Conservation (phyloP, 2,888 invertebrate genomes). For the Frankliniella intonsa region DNA sequence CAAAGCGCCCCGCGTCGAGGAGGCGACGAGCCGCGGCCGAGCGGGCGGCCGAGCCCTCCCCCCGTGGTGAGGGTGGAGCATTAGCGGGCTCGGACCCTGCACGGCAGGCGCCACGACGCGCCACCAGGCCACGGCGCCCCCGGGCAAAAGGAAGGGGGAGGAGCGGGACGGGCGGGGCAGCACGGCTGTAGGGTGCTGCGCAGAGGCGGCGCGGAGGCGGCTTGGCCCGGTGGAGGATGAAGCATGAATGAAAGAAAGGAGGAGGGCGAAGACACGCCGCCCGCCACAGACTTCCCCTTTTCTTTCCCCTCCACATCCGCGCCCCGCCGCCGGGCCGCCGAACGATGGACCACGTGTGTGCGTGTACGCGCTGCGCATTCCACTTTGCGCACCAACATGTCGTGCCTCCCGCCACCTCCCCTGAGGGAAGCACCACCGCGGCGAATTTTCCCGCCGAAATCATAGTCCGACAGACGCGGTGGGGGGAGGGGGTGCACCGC, state of each 20-base stretch:
- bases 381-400: neutral
- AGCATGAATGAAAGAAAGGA: conserved; percentile 10
- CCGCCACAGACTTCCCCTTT: neutral
- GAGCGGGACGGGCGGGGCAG: neutral
- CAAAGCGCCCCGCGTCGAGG: neutral
- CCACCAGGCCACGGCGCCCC: neutral
- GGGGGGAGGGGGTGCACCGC: too few species aligned
- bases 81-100: conserved; percentile 17
- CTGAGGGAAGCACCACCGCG: neutral
- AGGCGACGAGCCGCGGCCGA: neutral
- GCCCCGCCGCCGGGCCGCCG: neutral
- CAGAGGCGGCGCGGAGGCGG: neutral
- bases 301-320: neutral
- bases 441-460: neutral
- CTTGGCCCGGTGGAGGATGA: neutral
- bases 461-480: neutral
- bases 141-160: too few species aligned
- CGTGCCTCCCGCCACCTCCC: neutral
- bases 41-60: neutral
- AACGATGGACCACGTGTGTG: neutral
- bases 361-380: neutral
- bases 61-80: neutral
- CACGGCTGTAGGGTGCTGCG: neutral
- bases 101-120: neutral
- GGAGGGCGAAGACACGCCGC: neutral